Conservation (phyloP, 2,888 invertebrate genomes). For the Cyrtodaria siliqua region DNA sequence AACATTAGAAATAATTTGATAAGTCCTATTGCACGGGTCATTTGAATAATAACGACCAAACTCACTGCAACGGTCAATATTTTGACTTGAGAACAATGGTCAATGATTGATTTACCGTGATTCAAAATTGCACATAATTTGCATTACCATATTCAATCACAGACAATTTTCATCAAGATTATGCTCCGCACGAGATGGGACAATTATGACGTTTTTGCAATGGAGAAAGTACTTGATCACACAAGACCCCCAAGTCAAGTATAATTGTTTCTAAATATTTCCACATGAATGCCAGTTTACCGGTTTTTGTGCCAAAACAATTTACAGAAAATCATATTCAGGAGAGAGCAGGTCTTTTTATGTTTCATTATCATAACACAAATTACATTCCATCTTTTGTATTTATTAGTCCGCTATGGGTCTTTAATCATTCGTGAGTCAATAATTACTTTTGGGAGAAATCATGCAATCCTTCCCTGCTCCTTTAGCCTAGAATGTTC, state of each 20-base stretch:
- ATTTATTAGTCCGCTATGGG: no score
- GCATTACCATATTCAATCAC: slow-evolving; percentile 55
- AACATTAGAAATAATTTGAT: not conserved
- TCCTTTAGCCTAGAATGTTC: no score
- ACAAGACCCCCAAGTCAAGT: slow-evolving; percentile 13
- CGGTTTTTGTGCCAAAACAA: slow-evolving; percentile 21
- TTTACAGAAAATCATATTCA: slow-evolving; percentile 19
- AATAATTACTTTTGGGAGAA: no score
- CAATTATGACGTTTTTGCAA: slow-evolving; percentile 23
- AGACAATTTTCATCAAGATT: slow-evolving; percentile 53
- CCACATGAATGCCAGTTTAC: not conserved
- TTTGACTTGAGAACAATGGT: slow-evolving; percentile 27
- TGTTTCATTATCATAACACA: no score
- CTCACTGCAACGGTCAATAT: slow-evolving; percentile 25
- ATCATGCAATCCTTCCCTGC: no score
- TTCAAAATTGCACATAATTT: slow-evolving; percentile 44
- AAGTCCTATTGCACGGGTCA: not conserved
- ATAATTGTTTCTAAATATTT: slow-evolving; percentile 17
- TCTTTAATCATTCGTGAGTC: no score
- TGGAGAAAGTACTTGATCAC: slow-evolving; percentile 12
- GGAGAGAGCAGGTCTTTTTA: no score
- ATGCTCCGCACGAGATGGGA: slow-evolving; percentile 26
- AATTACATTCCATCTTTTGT: no score
- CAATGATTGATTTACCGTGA: slow-evolving; percentile 45
- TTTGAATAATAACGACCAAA: not conserved